A percentile compares a stretch with the other conserved stretches of the same genome.
Evolutionary conservation across 2,113 vertebrate species (phyloP).

Genomic region (Bothrops jararaca): DNA sequence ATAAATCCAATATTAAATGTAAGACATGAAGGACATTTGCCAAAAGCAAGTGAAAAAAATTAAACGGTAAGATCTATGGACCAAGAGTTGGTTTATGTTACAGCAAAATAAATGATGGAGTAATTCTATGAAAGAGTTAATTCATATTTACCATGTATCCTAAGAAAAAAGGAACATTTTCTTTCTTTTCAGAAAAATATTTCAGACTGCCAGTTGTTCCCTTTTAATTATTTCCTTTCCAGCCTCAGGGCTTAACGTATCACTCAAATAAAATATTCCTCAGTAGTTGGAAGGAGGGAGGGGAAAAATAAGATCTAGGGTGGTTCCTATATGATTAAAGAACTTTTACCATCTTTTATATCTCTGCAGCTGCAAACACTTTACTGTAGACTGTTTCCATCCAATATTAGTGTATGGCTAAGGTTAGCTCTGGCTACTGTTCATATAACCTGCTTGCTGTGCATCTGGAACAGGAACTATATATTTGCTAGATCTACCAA

Average conservation of each 20-base stretch:
- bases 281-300: background rate
- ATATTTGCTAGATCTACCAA: conserved; percentile 21
- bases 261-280: conserved; percentile 35
- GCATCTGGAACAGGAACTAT: conserved; percentile 39
- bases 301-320: conserved; percentile 35
- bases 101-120: background rate
- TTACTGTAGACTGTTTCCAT: conserved; percentile 52
- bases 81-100: background rate
- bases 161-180: conserved; percentile 38
- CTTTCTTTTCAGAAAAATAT: conserved; percentile 6
- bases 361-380: conserved; percentile 59
- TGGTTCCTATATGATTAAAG: conserved; percentile 43
- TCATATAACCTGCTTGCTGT: conserved; percentile 27
- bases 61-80: background rate
- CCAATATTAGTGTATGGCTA: conserved; percentile 33
- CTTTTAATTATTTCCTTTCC: conserved; percentile 33
- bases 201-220: conserved; percentile 10
- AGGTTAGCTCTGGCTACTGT: conserved; percentile 44
- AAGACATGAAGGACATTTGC: background rate
- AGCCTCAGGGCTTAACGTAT: conserved; percentile 19
- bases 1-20: background rate
- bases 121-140: conserved; percentile 36
- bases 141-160: conserved; percentile 5
- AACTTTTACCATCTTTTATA: conserved; percentile 51
- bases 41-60: background rate